Evolutionary conservation across 2,888 invertebrate species (phyloP), one percentile per base, ranked within the genome.

Genomic region (Drosophila birchii): DNA sequence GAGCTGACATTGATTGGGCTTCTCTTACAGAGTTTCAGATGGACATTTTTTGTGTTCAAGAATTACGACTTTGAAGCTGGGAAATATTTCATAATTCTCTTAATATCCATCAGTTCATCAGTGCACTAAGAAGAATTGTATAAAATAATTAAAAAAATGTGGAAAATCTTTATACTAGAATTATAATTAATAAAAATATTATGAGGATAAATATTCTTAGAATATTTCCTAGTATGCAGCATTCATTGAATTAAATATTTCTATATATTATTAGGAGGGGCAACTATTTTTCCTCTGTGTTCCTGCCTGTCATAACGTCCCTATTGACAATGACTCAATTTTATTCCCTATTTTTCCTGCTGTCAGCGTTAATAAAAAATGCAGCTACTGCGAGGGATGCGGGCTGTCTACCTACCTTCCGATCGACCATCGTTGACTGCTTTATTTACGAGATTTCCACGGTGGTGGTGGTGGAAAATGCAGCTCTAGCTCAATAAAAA

Each of bases 321-420:
- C 59, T 56, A 79, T 79, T 62, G 82, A 85, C 81, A 81, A 80
- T 76, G 82, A 71, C 66, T 87, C 78, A 82, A 80, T 85, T 79
- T 58, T 53, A 71, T 53, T 75, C 57, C 43, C 34, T 53, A 61
- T 38, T 55, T 55, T 61, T 14, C 45, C 34, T 29, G 26, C 58
- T 69, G 69, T 59, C 71, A 70, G 44, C 44, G 54, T 34, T 39
- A 55, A 71, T 45, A 72, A 63, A 72, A 71, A 72, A 63, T 53
- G 20, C 63, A 63, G 68, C 56, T 58, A 57, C 63, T 51, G 74
- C 36, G 14, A 62, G 55, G 62, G 62, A 75, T 75, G 74, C 76
- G 63, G 83, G 72, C 73, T 83, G 45, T 57, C 69, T 75, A 54
- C 55, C 66, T 66, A 47, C 45, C 43, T 60, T 61, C 16, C 26